Evolutionary conservation across 2,888 invertebrate species (phyloP).

Genomic region (Coelopa pilipes): DNA sequence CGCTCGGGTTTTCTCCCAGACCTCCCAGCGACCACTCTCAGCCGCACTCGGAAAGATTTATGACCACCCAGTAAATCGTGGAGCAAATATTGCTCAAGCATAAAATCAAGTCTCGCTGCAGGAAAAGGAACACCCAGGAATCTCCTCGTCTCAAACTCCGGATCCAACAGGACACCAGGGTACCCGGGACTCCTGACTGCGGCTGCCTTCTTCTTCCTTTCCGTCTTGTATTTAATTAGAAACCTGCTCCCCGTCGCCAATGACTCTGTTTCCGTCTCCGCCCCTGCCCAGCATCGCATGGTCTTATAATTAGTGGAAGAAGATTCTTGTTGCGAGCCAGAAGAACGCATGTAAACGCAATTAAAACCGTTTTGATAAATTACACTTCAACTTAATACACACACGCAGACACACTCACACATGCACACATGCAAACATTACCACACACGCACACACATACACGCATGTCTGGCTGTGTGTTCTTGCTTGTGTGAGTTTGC

Average conservation of each 20-base stretch:
- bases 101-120: slow-evolving; percentile 7
- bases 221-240: slow-evolving; percentile 44
- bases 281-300: too few relatives aligned
- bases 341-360: slow-evolving; percentile 41
- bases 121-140: neutral
- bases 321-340: slow-evolving; percentile 37
- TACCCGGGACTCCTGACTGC: neutral
- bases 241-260: slow-evolving; percentile 33
- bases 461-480: neutral
- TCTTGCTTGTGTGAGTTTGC: slow-evolving; percentile 11
- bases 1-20: too few relatives aligned
- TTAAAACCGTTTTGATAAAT: slow-evolving; percentile 45
- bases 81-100: slow-evolving; percentile 16
- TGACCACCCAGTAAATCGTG: slow-evolving; percentile 24
- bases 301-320: slow-evolving; percentile 31
- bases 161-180: neutral
- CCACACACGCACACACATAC: neutral
- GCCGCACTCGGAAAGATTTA: slow-evolving; percentile 36
- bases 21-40: too few relatives aligned
- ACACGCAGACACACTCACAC: neutral
- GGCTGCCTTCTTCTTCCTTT: slow-evolving; percentile 14
- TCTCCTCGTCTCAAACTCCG: neutral
- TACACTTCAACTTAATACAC: slow-evolving; percentile 40
- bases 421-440: neutral
- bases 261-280: too few relatives aligned